These are phyloP conservation scores for Muricea muricata DNA, from an alignment of 92 coral and sea anemone genomes.

Conservation along the genomic window DNA sequence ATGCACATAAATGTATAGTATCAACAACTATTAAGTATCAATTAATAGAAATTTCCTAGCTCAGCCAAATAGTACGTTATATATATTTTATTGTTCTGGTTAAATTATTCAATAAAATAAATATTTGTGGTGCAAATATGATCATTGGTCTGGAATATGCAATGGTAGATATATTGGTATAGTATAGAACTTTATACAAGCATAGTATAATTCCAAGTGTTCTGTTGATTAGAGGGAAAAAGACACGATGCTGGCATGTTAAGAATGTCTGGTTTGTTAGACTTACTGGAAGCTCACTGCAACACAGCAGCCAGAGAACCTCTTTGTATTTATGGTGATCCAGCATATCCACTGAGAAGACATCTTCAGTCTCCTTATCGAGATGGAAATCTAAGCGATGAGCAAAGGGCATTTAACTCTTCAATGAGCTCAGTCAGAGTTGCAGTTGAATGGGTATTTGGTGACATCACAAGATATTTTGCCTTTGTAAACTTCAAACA, in stretches of 20 bases:
- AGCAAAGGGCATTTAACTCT: too few species aligned
- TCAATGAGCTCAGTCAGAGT: constrained; percentile 50
- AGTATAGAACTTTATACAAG: too few species aligned
- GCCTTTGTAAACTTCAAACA: constrained; percentile 17
- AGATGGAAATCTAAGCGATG: constrained; percentile 23
- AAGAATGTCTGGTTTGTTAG: constrained; percentile 13
- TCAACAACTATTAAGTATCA: background rate
- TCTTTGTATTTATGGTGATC: background rate
- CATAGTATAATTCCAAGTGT: too few species aligned
- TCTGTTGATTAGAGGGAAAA: background rate
- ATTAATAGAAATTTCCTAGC: too few species aligned
- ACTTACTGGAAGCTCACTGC: background rate
- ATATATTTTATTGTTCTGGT: too few species aligned
- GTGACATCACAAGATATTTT: constrained; percentile 4
- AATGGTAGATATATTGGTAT: background rate
- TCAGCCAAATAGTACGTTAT: background rate
- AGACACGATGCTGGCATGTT: constrained; percentile 29
- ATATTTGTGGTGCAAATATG: background rate
- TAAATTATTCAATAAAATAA: too few species aligned
- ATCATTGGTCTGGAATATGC: background rate
- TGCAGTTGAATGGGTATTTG: constrained; percentile 41
- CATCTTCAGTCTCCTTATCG: background rate
- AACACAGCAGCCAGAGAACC: constrained; percentile 1
- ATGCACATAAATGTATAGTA: too few species aligned
- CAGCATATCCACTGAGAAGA: background rate